Base-by-base conservation (phyloP, 2,113 vertebrate genomes). In the Archilochus colubris region DNA sequence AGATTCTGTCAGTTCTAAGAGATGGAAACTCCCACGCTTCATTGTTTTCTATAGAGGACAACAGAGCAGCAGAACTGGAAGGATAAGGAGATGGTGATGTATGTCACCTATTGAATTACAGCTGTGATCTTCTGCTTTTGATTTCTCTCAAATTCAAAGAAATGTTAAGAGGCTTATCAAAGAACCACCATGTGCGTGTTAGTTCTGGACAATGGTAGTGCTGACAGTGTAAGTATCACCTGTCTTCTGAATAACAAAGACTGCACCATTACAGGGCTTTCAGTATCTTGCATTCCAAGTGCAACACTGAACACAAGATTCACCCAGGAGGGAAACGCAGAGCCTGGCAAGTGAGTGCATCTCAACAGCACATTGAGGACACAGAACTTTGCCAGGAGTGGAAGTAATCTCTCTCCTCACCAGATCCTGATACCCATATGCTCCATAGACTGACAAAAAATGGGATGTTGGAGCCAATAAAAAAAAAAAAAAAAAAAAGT, bases 101-200 rank as follows among this genome's bases (percentile, higher is more conserved):
- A 61, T 11, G 25, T 53, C 54, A 76, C 21, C 63, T 61, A 68
- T 57, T 15, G 8, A 82, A 77, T 69, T 88, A 63, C 36, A 83
- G 5, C 3, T 80, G 21, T 12, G n/a, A 64, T 80, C 16, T 57
- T 79, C 18, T 50, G 79, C 18, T 50, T 82, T 76, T 68, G 20
- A 40, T 64, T 73, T 81, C 50, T 61, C 30, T 81, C 43, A 91
- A 67, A 86, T 66, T 83, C 53, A 61, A 76, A 67, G 50, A 86
- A 92, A 64, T 8, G 6, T 61, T n/a, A 76, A 85, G 68, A 82
- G n/a, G 59, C 9, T 90, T 6, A 33, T 9, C n/a, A 48, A 28
- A 88, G 25, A 88, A 91, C 62, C 25, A 16, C 2, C 11, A 10
- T 10, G 18, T 28, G 7, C 1, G 0, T 19, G 24, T 51, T 63